A percentile compares a stretch with the other conserved stretches of the same genome.
Evolutionary conservation across 2,113 vertebrate genomes (phyloP).

Genomic region (Motacilla alba): DNA sequence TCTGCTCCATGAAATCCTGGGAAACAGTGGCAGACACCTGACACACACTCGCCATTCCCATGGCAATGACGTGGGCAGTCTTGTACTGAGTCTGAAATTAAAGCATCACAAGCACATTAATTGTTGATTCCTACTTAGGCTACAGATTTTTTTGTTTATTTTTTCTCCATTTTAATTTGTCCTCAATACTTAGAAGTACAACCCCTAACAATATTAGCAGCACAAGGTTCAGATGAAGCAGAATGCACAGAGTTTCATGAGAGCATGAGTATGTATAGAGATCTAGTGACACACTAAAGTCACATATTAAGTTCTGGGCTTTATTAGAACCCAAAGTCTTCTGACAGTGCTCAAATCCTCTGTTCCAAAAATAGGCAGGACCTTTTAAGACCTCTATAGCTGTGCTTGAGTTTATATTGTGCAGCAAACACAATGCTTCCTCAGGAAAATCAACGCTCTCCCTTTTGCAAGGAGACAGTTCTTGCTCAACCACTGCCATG

Average conservation of each 20-base stretch:
- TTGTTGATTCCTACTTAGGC: background rate
- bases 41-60: conserved; percentile 96
- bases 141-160: background rate
- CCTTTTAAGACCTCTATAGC: background rate
- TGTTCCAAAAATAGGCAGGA: background rate
- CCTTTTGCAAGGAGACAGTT: background rate
- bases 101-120: background rate
- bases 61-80: conserved; percentile 98
- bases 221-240: background rate
- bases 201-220: background rate
- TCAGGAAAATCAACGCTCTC: background rate
- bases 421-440: background rate
- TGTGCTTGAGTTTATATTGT: background rate
- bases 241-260: background rate
- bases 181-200: background rate
- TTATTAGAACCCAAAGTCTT: background rate
- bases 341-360: background rate
- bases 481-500: background rate
- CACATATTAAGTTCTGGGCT: background rate
- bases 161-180: background rate
- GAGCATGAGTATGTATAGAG: background rate
- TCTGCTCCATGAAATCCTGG: conserved; percentile 97
- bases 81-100: conserved; percentile 92
- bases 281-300: accelerated
- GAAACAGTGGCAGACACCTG: conserved; percentile 96